These are phyloP conservation scores for Naso thynnoides DNA, from an alignment of 2,797 vertebrate species.

Conservation along the genomic window DNA sequence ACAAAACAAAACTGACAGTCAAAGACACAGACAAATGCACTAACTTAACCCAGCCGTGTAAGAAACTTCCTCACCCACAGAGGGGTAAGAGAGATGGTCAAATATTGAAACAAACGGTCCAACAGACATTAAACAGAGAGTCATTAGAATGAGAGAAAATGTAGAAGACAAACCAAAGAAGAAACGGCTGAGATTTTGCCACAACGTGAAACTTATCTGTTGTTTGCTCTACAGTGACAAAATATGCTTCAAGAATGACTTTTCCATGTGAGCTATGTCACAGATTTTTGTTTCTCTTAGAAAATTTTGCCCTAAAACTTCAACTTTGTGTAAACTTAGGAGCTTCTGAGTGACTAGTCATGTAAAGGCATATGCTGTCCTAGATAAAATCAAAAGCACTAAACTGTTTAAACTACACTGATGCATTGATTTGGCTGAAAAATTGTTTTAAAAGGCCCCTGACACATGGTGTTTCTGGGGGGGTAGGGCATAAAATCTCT, in stretches of 20 bases:
- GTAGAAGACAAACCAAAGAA: not conserved
- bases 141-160: not conserved
- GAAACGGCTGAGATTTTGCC: not conserved
- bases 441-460: too few relatives aligned
- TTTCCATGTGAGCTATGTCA: not conserved
- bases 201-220: constrained; percentile 4
- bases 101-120: constrained; percentile 18
- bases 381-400: not conserved
- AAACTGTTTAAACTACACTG: not conserved
- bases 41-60: constrained; percentile 14
- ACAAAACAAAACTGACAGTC: constrained; percentile 37
- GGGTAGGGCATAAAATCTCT: too few relatives aligned
- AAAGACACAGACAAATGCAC: constrained; percentile 38
- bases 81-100: constrained; percentile 5
- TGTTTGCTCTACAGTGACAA: not conserved
- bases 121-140: constrained; percentile 8
- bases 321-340: not conserved
- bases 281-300: constrained; percentile 1
- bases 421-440: not conserved
- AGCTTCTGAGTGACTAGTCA: not conserved
- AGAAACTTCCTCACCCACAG: constrained; percentile 27
- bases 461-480: too few relatives aligned
- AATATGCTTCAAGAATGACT: not conserved
- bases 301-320: not conserved
- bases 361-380: constrained; percentile 3